phyloP scores from a whole-genome alignment of 1,140 invertebrate genomes.

The Drosophila sulfurigaster region DNA sequence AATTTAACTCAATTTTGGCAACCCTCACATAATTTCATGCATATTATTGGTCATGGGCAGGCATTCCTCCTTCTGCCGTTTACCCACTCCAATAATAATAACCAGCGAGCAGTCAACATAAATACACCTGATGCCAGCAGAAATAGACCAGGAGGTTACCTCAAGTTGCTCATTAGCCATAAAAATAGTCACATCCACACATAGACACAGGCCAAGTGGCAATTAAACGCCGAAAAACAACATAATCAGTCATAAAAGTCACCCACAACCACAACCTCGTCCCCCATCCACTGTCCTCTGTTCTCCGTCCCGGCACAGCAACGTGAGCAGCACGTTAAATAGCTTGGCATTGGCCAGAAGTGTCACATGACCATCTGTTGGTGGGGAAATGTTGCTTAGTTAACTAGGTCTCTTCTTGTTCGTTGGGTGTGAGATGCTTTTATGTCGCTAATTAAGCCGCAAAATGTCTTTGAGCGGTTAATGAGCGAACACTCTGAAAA shows the following conservation, averaged over 20 bases:
- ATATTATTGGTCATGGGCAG: slow-evolving; percentile 61
- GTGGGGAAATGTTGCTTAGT: not conserved
- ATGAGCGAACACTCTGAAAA: slow-evolving; percentile 52
- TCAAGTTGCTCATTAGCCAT: slow-evolving; percentile 76
- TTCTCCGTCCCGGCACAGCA: slow-evolving; percentile 10
- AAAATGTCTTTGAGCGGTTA: slow-evolving; percentile 36
- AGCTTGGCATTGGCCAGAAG: slow-evolving; percentile 34
- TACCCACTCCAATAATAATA: slow-evolving; percentile 17
- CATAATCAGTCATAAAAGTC: slow-evolving; percentile 79
- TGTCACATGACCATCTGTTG: slow-evolving; percentile 67
- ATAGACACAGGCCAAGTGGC: slow-evolving; percentile 59
- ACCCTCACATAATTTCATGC: slow-evolving; percentile 43
- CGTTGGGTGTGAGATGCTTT: slow-evolving; percentile 45
- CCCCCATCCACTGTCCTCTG: too few species aligned
- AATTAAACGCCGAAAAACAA: slow-evolving; percentile 77
- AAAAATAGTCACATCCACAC: slow-evolving; percentile 75
- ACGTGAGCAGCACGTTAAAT: slow-evolving; percentile 68
- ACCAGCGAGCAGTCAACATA: slow-evolving; percentile 2
- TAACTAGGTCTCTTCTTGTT: slow-evolving; percentile 20
- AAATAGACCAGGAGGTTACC: slow-evolving; percentile 48
- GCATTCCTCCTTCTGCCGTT: slow-evolving; percentile 1
- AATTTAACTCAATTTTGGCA: slow-evolving; percentile 54
- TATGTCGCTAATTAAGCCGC: slow-evolving; percentile 73
- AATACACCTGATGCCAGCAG: slow-evolving; percentile 58
- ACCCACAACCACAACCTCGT: not conserved